phyloP scores from a whole-genome alignment of 1,140 invertebrate species.

The Eriosoma lanigerum region DNA sequence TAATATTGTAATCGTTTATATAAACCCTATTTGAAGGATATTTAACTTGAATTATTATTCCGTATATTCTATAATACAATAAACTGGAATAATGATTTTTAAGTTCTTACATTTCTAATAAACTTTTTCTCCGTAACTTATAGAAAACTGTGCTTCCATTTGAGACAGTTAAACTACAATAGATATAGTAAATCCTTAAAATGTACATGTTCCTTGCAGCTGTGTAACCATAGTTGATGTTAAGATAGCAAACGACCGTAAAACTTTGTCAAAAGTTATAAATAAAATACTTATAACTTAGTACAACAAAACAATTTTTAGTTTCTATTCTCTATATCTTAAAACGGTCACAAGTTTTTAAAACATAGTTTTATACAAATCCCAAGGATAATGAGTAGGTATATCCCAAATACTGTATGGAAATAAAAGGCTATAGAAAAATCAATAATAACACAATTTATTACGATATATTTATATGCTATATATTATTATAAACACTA shows the following conservation, averaged over 20 bases:
- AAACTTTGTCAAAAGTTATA: conserved; percentile 34
- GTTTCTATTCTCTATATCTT: conserved; percentile 12
- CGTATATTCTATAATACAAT: too few species aligned
- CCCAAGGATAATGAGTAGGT: neutral
- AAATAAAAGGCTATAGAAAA: neutral
- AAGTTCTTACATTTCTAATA: neutral
- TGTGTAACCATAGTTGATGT: conserved; percentile 12
- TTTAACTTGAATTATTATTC: too few species aligned
- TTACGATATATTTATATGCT: too few species aligned
- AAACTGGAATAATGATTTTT: too few species aligned
- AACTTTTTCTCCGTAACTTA: too few species aligned
- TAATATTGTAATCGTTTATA: too few species aligned
- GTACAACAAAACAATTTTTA: conserved; percentile 36
- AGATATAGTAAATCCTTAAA: conserved; percentile 19
- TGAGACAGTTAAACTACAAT: conserved; percentile 1
- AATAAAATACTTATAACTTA: conserved; percentile 33
- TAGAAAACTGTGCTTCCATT: neutral
- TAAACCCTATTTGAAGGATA: too few species aligned
- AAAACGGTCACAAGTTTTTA: neutral
- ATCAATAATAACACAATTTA: neutral
- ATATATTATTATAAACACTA: too few species aligned
- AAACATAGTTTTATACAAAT: conserved; percentile 19
- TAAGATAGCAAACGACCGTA: conserved; percentile 29
- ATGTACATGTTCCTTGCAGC: conserved; percentile 6
- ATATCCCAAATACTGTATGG: too few species aligned